Percentiles rank a stretch among this genome's conserved stretches.
These are phyloP conservation scores for Bostrychus sinensis DNA, from an alignment of 2,113 vertebrate genomes.

Conservation along the genomic window DNA sequence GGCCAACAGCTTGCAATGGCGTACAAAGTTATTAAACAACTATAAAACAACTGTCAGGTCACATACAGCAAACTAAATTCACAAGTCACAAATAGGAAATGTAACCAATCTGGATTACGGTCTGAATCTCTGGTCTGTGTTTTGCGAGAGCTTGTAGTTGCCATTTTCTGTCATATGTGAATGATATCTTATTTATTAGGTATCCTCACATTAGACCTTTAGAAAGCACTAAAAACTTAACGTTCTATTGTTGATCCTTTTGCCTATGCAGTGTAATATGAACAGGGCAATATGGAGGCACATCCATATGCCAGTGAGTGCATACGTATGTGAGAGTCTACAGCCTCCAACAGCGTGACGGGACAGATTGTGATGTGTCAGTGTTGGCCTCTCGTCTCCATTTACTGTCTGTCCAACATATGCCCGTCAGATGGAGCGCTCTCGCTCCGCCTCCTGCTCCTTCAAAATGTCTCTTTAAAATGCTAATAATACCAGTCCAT, in stretches of 20 bases:
- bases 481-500: conserved; percentile 51
- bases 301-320: background rate
- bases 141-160: too few relatives aligned
- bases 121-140: too few relatives aligned
- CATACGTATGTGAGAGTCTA: background rate
- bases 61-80: too few relatives aligned
- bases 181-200: too few relatives aligned
- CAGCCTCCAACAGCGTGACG: conserved; percentile 1
- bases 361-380: conserved; percentile 29
- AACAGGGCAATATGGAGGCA: background rate
- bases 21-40: too few relatives aligned
- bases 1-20: too few relatives aligned
- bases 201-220: too few relatives aligned
- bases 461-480: conserved; percentile 37
- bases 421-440: conserved; percentile 54
- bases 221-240: too few relatives aligned
- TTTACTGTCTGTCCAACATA: conserved; percentile 49
- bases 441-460: conserved; percentile 9
- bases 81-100: too few relatives aligned
- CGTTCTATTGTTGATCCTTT: background rate
- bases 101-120: too few relatives aligned
- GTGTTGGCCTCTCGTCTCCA: conserved; percentile 21
- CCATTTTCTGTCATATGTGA: too few relatives aligned
- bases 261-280: background rate
- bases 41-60: too few relatives aligned